Evolutionary conservation across 2,888 invertebrate genomes (phyloP).

Genomic region (Phalera bucephala): DNA sequence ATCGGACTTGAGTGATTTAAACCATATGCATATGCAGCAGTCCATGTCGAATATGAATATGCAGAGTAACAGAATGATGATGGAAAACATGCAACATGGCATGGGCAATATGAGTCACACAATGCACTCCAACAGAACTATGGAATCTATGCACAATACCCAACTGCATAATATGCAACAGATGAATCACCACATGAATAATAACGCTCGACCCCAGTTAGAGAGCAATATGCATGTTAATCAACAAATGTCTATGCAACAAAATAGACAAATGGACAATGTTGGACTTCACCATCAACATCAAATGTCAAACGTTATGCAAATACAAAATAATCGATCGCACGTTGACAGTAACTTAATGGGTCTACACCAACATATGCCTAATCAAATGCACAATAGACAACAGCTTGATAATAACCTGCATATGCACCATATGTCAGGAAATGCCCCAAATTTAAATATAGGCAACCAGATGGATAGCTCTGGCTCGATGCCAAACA

Average conservation of each 20-base stretch:
- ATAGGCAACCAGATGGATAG: slow-evolving; percentile 67
- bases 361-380: slow-evolving; percentile 71
- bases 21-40: slow-evolving; percentile 75
- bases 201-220: slow-evolving; percentile 56
- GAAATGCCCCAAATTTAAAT: slow-evolving; percentile 58
- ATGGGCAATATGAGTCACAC: slow-evolving; percentile 67
- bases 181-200: slow-evolving; percentile 69
- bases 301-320: slow-evolving; percentile 74
- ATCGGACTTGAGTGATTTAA: slow-evolving; percentile 62
- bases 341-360: slow-evolving; percentile 69
- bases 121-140: slow-evolving; percentile 68
- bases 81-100: slow-evolving; percentile 72
- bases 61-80: slow-evolving; percentile 73
- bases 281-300: slow-evolving; percentile 70
- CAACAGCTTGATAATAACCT: slow-evolving; percentile 69
- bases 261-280: slow-evolving; percentile 70
- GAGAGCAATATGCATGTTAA: slow-evolving; percentile 71
- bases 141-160: slow-evolving; percentile 69
- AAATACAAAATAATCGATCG: slow-evolving; percentile 67
- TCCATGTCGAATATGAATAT: slow-evolving; percentile 64
- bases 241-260: slow-evolving; percentile 70
- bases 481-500: slow-evolving; percentile 54
- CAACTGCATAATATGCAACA: slow-evolving; percentile 73
- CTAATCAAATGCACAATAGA: slow-evolving; percentile 73
- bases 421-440: slow-evolving; percentile 75